phyloP scores from a whole-genome alignment of 1,140 invertebrate genomes.

The Brachystomella parvula region DNA sequence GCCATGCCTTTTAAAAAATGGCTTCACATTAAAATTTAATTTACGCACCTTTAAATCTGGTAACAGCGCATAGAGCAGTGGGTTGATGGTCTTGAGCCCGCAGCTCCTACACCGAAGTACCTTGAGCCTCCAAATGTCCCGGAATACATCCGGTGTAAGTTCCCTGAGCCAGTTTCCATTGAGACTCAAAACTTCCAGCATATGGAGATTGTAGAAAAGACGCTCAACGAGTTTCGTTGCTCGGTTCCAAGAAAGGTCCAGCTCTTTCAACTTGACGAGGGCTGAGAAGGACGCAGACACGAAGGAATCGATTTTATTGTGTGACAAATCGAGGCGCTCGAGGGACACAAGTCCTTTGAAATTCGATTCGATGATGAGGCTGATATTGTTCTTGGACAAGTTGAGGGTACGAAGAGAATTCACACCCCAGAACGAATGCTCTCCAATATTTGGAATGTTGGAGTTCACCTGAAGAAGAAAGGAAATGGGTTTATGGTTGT shows the following conservation, averaged over 20 bases:
- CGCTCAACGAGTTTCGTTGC: slow-evolving; percentile 58
- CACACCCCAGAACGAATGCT: slow-evolving; percentile 67
- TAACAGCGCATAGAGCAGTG: slow-evolving; percentile 63
- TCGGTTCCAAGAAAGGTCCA: slow-evolving; percentile 61
- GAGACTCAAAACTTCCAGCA: slow-evolving; percentile 59
- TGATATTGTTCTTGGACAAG: slow-evolving; percentile 67
- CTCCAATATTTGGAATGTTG: slow-evolving; percentile 66
- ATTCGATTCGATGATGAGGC: slow-evolving; percentile 49
- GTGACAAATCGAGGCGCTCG: slow-evolving; percentile 45
- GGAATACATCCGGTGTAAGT: slow-evolving; percentile 65
- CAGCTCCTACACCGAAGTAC: slow-evolving; percentile 60
- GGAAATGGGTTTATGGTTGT: neutral
- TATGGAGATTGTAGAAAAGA: slow-evolving; percentile 58
- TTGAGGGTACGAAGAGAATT: slow-evolving; percentile 59
- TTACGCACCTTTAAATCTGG: slow-evolving; percentile 51
- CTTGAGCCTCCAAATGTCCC: slow-evolving; percentile 58
- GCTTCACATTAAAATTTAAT: too few relatives aligned
- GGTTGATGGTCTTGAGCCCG: slow-evolving; percentile 61
- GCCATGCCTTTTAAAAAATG: too few relatives aligned
- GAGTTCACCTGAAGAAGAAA: slow-evolving; percentile 46
- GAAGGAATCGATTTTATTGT: slow-evolving; percentile 47
- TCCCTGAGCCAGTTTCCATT: slow-evolving; percentile 62
- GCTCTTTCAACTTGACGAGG: slow-evolving; percentile 53
- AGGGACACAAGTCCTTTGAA: slow-evolving; percentile 43
- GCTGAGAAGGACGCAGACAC: slow-evolving; percentile 64